Percentiles rank a stretch among this genome's conserved stretches.
phyloP scores from a whole-genome alignment of 2,888 invertebrate species.

The Frankliniella fusca region DNA sequence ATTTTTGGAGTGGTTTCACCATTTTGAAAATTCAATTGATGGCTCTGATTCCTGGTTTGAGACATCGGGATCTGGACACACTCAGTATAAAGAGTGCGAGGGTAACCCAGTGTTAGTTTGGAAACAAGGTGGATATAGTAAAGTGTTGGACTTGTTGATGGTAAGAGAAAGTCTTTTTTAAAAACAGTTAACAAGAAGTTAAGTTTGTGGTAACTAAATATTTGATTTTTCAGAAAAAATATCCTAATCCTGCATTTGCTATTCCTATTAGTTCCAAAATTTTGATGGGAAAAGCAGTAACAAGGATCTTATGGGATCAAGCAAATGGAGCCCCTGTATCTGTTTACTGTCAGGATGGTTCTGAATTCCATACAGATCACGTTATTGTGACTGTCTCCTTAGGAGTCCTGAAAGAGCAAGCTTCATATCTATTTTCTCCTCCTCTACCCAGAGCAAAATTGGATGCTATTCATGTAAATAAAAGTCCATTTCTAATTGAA shows the following conservation, averaged over 20 bases:
- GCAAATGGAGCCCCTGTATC: slow-evolving; percentile 48
- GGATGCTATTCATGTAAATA: slow-evolving; percentile 52
- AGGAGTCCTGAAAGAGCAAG: slow-evolving; percentile 62
- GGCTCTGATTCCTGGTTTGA: slow-evolving; percentile 62
- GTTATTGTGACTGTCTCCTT: slow-evolving; percentile 64
- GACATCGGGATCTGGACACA: slow-evolving; percentile 61
- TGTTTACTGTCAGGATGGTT: slow-evolving; percentile 56
- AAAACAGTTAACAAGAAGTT: not conserved
- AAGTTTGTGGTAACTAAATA: not conserved
- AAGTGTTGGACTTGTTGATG: slow-evolving; percentile 63
- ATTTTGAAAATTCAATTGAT: slow-evolving; percentile 52
- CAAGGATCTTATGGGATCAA: slow-evolving; percentile 37
- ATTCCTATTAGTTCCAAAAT: slow-evolving; percentile 45
- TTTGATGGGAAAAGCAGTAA: slow-evolving; percentile 36
- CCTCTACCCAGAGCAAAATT: slow-evolving; percentile 54
- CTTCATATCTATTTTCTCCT: slow-evolving; percentile 57
- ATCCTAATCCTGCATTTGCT: slow-evolving; percentile 49
- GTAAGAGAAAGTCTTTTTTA: slow-evolving; percentile 47
- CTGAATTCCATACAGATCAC: slow-evolving; percentile 56
- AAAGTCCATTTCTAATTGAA: slow-evolving; percentile 27
- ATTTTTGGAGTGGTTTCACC: slow-evolving; percentile 59
- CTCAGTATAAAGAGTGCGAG: slow-evolving; percentile 62
- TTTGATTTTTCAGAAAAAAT: slow-evolving; percentile 49
- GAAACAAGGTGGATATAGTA: slow-evolving; percentile 67
- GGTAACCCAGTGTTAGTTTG: slow-evolving; percentile 69